These are phyloP conservation scores for Tichodroma muraria DNA, from an alignment of 2,113 vertebrate species.

Conservation along the genomic window DNA sequence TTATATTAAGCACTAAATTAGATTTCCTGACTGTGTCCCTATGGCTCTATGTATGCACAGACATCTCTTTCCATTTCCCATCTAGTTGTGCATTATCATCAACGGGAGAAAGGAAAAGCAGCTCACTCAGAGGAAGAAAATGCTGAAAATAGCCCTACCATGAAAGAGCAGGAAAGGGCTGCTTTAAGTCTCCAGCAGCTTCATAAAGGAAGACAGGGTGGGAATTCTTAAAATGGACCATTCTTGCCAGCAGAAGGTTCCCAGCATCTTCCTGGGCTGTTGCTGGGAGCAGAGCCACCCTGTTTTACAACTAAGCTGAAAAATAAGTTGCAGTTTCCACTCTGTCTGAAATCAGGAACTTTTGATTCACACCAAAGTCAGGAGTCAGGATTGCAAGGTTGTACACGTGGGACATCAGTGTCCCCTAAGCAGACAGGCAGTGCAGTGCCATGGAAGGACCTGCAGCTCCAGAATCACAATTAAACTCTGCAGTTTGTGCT, in stretches of 20 bases:
- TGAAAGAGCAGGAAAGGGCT: background rate
- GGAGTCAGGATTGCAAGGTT: background rate
- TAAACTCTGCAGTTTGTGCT: background rate
- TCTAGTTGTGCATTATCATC: background rate
- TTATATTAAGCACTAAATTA: background rate
- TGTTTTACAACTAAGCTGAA: background rate
- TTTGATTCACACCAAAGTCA: background rate
- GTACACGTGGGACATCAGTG: rapidly evolving
- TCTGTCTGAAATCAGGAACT: background rate
- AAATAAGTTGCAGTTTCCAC: background rate
- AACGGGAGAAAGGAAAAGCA: rapidly evolving
- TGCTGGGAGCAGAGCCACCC: background rate
- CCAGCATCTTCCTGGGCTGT: background rate
- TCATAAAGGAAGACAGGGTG: background rate
- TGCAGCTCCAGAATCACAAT: background rate
- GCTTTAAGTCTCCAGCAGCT: background rate
- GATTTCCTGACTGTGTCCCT: background rate
- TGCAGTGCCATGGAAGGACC: background rate
- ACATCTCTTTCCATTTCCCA: background rate
- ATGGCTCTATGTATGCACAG: background rate
- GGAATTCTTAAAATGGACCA: background rate
- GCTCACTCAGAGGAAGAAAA: background rate
- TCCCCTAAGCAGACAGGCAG: background rate
- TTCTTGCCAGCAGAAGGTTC: background rate
- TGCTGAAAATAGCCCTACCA: background rate